Evolutionary conservation across 2,113 vertebrate species (phyloP), one percentile per base, ranked within the genome.

Genomic region (Laticauda colubrina): DNA sequence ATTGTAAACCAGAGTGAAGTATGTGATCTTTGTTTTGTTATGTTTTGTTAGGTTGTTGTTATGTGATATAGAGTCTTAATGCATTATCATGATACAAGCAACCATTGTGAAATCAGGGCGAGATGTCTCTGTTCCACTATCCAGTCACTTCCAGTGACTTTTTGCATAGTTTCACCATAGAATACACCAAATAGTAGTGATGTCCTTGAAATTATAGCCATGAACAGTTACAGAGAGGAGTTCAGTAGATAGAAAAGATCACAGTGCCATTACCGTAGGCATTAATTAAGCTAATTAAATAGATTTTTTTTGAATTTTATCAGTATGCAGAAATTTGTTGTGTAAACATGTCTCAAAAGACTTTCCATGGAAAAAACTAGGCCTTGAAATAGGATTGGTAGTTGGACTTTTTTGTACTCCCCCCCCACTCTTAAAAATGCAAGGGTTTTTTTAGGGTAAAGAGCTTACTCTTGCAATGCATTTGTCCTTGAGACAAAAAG

Each of bases 241-340:
- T 45, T 21, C 14, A 15, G 26, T 7, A 89, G 69, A 57, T 59
- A 89, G 55, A 85, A 86, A 59, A 61, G 21, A 89, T 45, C 45
- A 57, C 11, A 61, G 24, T 39, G 20, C 43, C 5, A 43, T 89
- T 53, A 51, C 29, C 69, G 53, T 45, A 21, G 7, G 85, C 53
- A 55, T 94, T 91, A 94, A 89, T 11, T 24, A 48, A 92, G 23
- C 61, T 54, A 93, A 69, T 57, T 88, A 87, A 5, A 88, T 1
- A 3, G 21, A 89, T 51, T 51, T 51, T 89, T 51, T 51, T 51
- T 85, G 39, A 90, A 61, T n/a, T 87, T 4, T 59, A 93, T 56
- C 93, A 61, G 48, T 53, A 23, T 0, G 1, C 0, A 92, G 20
- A 4, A 85, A 75, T 11, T 34, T 0, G 0, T 26, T 55, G 26